Base-by-base conservation (phyloP, 2,888 invertebrate species). In the Heterodera filipjevi region DNA sequence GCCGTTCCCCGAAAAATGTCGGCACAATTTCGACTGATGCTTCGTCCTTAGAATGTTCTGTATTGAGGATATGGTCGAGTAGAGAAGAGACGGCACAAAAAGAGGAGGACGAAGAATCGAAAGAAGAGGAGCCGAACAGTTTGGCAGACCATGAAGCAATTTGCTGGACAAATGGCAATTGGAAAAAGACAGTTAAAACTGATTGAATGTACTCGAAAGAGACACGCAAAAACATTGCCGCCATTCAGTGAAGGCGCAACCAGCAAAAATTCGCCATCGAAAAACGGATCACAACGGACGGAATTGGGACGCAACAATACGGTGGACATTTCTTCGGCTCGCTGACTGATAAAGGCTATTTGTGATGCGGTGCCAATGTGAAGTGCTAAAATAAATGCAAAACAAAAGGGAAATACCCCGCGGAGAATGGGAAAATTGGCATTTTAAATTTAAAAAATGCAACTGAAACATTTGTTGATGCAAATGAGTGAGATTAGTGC, bases 231-330 rank as follows among this genome's bases (percentile, higher is more conserved):
- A 19, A 71, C 78, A 66, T 81, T 81, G 16, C 81, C 81, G 6
- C 81, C 81, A 64, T 81, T 81, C 53, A 81, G 66, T 30, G 81
- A 81, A 8, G 81, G 82, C 5, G 81, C 81, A 12, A 82, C 77
- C 35, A 79, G 44, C 16, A 81, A 59, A 27, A 59, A 49, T 19
- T 71, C 19, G 5, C 66, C 77, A 22, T 76, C 66, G 49, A 82
- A 81, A 32, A 59, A 81, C 8, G 81, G 81, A 1, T 71, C 32
- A 12, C 27, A 16, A 27, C 27, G 30, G 12, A 77, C 30, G 16
- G 70, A 68, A 39, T 70, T 44, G 39, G 16, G 66, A 33, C 16
- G 71, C 46, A 39, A 44, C n/a, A 46, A 5, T 6, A 3, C 33
- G 5, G 68, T 1, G 33, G 68, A 19, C 22, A 14, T 33, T 44